Percentiles rank a stretch among this genome's conserved stretches.
Conservation (phyloP, 2,888 invertebrate genomes). For the Plagiodera versicolora region DNA sequence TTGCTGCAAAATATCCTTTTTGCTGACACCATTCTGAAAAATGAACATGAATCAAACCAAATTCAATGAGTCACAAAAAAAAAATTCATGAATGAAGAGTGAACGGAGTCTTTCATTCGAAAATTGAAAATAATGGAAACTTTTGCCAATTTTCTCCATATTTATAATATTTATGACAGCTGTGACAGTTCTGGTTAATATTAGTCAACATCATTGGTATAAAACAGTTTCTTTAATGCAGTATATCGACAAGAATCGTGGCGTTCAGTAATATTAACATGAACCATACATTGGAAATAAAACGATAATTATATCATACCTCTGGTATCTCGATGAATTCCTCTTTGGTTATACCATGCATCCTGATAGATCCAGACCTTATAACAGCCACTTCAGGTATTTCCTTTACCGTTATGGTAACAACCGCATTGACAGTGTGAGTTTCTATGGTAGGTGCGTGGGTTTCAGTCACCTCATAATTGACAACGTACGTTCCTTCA, state of each 20-base stretch:
- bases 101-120: no score
- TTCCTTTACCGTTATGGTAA: conserved; percentile 83
- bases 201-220: no score
- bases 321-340: conserved; percentile 72
- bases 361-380: conserved; percentile 89
- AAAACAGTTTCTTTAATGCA: no score
- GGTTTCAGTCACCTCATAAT: conserved; percentile 75
- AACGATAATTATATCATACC: conserved; percentile 41
- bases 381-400: conserved; percentile 90
- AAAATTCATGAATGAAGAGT: no score
- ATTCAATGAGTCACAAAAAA: no score
- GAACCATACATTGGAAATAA: background rate
- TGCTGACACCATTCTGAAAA: conserved; percentile 63
- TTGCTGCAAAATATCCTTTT: conserved; percentile 66
- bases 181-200: no score
- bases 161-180: no score
- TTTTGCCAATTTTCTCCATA: no score
- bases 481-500: conserved; percentile 74
- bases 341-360: conserved; percentile 79
- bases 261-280: background rate
- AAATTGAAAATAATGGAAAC: no score
- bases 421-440: conserved; percentile 79
- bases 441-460: conserved; percentile 60
- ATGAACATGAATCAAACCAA: conserved; percentile 48
- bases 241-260: no score